Conservation (phyloP, 2,888 invertebrate species). For the Lithophane leautieri region DNA sequence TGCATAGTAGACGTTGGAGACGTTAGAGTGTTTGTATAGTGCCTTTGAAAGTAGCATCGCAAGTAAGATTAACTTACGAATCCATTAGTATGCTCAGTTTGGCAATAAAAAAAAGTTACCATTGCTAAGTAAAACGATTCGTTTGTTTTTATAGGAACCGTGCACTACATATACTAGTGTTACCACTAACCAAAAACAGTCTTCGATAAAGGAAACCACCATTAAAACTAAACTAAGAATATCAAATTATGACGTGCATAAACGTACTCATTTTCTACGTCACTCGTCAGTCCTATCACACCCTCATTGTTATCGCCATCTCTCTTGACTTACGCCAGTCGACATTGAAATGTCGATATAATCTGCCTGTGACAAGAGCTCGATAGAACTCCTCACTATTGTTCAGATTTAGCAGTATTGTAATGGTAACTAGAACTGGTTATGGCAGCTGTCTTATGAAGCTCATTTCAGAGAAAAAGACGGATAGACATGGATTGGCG, state of each 20-base stretch:
- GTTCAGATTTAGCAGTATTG: constrained; percentile 35
- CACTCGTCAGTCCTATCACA: constrained; percentile 2
- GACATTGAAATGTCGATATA: constrained; percentile 53
- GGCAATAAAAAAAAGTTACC: too few relatives aligned
- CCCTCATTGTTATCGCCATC: constrained; percentile 32
- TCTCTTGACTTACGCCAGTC: constrained; percentile 20
- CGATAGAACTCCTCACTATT: constrained; percentile 39
- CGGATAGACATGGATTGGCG: not conserved
- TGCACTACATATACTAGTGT: too few relatives aligned
- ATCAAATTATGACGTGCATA: not conserved
- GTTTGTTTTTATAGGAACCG: too few relatives aligned
- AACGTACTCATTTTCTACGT: not conserved
- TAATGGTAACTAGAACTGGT: constrained; percentile 15
- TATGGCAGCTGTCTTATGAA: not conserved
- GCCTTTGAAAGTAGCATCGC: too few relatives aligned
- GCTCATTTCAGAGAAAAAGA: not conserved
- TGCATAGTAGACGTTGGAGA: too few relatives aligned
- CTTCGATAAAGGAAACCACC: not conserved
- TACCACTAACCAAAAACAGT: not conserved
- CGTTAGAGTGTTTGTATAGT: too few relatives aligned
- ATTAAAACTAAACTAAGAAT: not conserved
- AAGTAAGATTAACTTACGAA: too few relatives aligned
- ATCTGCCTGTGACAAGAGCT: constrained; percentile 50
- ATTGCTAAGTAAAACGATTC: too few relatives aligned
- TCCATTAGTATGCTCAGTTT: too few relatives aligned